Evolutionary conservation across 2,113 vertebrate species (phyloP).

Genomic region (Pedionomus torquatus): DNA sequence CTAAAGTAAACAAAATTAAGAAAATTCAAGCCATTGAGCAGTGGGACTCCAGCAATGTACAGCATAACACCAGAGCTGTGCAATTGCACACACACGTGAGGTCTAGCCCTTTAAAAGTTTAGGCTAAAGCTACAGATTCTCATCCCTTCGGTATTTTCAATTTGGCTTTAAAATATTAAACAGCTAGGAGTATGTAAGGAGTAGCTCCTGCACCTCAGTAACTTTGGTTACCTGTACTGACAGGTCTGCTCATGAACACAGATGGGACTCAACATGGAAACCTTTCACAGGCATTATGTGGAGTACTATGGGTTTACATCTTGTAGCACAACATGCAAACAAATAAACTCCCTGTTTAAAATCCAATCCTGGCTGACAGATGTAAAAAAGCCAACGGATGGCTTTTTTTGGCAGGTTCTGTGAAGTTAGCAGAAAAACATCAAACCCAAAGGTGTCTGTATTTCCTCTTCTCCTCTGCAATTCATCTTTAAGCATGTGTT

Average conservation of each 20-base stretch:
- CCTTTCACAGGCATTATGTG: rapidly evolving
- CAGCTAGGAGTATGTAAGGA: neutral
- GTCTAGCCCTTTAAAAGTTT: neutral
- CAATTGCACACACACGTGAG: rapidly evolving
- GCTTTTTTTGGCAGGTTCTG: neutral
- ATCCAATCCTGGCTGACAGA: neutral
- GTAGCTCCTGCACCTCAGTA: neutral
- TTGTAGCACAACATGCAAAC: neutral
- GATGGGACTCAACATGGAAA: neutral
- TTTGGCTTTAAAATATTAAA: neutral
- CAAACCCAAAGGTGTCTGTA: neutral
- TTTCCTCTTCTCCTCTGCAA: neutral
- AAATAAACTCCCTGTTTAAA: neutral
- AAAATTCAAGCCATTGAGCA: neutral
- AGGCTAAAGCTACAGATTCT: neutral
- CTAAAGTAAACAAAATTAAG: neutral
- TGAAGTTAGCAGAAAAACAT: neutral
- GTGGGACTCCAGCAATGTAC: rapidly evolving
- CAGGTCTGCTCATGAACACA: neutral
- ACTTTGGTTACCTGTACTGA: neutral
- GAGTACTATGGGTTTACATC: neutral
- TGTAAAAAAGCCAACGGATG: neutral
- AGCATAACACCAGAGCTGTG: neutral
- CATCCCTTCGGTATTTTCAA: neutral
- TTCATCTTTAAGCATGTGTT: neutral